Evolutionary conservation across 2,113 vertebrate species (phyloP).

Genomic region (Calypte anna): DNA sequence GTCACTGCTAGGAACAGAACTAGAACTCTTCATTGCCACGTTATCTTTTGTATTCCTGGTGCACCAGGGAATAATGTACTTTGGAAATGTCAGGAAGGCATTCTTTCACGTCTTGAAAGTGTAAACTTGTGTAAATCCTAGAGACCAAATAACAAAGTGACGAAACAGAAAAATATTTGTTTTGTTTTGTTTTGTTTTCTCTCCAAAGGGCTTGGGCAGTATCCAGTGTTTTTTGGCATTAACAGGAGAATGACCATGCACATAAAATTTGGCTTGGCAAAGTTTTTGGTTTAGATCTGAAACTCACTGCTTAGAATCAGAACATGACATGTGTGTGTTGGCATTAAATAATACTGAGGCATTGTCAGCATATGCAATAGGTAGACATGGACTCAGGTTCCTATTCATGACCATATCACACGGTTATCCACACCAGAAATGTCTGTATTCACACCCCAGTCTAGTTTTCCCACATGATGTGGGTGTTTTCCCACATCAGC

Average conservation of each 20-base stretch:
- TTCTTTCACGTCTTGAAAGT: not conserved
- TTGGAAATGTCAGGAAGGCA: not conserved
- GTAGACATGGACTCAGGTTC: not conserved
- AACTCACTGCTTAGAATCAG: not conserved
- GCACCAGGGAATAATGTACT: not conserved
- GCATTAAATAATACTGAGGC: not conserved
- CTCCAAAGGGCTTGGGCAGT: not conserved
- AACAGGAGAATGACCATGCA: not conserved
- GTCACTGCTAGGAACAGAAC: not conserved
- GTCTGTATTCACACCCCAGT: not conserved
- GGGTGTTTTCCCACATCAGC: not conserved
- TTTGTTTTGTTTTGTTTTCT: not conserved
- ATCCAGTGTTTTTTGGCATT: not conserved
- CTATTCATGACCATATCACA: not conserved
- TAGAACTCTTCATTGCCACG: conserved; percentile 19
- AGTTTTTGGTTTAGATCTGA: not conserved
- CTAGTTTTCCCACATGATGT: not conserved
- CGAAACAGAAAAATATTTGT: not conserved
- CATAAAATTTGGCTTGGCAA: not conserved
- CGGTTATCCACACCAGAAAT: not conserved
- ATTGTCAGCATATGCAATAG: not conserved
- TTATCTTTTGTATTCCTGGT: not conserved
- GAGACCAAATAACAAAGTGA: not conserved
- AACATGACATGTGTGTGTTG: not conserved
- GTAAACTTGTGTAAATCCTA: not conserved